A percentile compares a stretch with the other conserved stretches of the same genome.
Conservation (phyloP, 2,797 vertebrate species). For the Premnoplex brunnescens region DNA sequence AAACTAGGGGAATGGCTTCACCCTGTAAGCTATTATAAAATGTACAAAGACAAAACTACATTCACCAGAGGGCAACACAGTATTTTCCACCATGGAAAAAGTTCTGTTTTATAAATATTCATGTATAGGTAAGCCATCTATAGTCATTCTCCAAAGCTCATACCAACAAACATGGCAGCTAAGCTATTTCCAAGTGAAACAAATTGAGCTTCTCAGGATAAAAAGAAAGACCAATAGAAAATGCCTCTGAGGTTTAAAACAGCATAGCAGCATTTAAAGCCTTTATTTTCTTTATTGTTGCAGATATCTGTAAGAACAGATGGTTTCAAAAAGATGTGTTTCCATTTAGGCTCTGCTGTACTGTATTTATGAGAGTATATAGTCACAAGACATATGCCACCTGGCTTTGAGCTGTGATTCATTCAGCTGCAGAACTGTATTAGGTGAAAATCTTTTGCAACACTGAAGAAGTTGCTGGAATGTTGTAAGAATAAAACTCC, state of each 20-base stretch:
- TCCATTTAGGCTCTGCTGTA: slow-evolving; percentile 39
- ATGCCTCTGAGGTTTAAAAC: background rate
- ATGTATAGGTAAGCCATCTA: background rate
- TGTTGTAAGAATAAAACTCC: background rate
- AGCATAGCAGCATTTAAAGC: background rate
- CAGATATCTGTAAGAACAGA: slow-evolving; percentile 57
- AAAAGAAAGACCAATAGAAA: background rate
- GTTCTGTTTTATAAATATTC: slow-evolving; percentile 6
- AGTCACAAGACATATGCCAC: slow-evolving; percentile 53
- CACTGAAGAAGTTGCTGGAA: background rate
- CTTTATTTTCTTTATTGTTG: slow-evolving; percentile 52
- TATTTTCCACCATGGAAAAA: background rate
- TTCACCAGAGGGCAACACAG: background rate
- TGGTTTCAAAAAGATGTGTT: slow-evolving; percentile 41
- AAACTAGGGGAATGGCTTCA: background rate
- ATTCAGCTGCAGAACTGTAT: background rate
- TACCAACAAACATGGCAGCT: slow-evolving; percentile 2
- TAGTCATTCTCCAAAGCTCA: background rate
- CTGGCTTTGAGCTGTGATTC: slow-evolving; percentile 13
- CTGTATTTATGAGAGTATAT: slow-evolving; percentile 27
- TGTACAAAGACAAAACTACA: background rate
- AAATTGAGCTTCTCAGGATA: background rate
- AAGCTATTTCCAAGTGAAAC: background rate
- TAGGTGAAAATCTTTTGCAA: background rate
- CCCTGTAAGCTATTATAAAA: background rate